Percentiles rank a stretch among this genome's conserved stretches.
Evolutionary conservation across 2,113 vertebrate genomes (phyloP).

Genomic region (Neotragus pygmaeus): DNA sequence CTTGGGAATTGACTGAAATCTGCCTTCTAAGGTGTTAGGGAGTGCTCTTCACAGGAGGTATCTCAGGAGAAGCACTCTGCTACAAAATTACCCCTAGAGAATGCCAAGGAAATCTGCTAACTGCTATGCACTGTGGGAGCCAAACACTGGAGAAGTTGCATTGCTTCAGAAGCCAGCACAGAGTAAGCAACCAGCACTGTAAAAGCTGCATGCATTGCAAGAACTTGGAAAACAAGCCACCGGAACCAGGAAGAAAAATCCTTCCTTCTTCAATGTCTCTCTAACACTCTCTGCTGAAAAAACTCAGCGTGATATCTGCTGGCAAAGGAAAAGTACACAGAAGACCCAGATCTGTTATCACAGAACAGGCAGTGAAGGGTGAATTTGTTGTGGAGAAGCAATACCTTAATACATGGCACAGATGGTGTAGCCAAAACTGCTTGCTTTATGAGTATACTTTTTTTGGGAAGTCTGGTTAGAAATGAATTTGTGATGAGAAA

Average conservation of each 20-base stretch:
- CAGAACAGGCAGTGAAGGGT: not conserved
- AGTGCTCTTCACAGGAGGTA: not conserved
- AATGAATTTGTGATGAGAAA: not conserved
- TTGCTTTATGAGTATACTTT: not conserved
- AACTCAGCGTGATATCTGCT: not conserved
- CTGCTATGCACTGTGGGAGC: too few species aligned
- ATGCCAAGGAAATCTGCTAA: not conserved
- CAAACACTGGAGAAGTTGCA: not conserved
- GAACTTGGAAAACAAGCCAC: not conserved
- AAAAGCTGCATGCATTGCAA: not conserved
- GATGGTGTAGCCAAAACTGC: not conserved
- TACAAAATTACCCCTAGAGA: not conserved
- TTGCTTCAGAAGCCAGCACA: not conserved
- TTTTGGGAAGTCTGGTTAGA: not conserved
- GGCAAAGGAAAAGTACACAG: not conserved
- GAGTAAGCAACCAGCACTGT: not conserved
- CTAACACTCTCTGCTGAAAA: not conserved
- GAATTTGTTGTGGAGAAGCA: not conserved
- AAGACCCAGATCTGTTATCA: not conserved
- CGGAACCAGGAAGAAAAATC: not conserved
- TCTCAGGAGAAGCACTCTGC: not conserved
- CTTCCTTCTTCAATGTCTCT: not conserved
- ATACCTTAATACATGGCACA: not conserved
- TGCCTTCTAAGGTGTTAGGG: not conserved
- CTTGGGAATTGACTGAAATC: not conserved